Base-by-base conservation (phyloP, 1,140 invertebrate genomes). In the Psilanteris sp. region DNA sequence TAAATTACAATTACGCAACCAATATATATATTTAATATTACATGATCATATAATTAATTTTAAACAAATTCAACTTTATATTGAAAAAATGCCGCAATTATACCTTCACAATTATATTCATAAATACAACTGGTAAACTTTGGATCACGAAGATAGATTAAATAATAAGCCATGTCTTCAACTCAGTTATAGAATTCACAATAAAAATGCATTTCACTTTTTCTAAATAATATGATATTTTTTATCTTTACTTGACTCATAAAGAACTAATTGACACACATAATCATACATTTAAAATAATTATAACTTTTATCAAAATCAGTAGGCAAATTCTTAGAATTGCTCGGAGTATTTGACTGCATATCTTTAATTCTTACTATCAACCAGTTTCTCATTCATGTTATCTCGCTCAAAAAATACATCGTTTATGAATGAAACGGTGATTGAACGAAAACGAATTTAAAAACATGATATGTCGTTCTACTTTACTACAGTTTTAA, bases 371-470 rank as follows among this genome's bases (percentile, higher is more conserved):
- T 43, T 26, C 9, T 36, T 54, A 24, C 27, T 29, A 3, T 54
- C 11, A 11, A 1, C 43, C 24, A 37, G 3, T 39, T 8, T 32
- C n/a, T 15, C 27, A 5, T 11, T 24, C 41, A 39, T 31, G 34
- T 10, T 44, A 10, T 59, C 20, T 44, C 43, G 34, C 18, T 59
- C 34, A 26, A 57, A 73, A 73, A 66, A 73, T 59, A 32, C 36
- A 55, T 48, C 41, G 16, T 55, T 67, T 31, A 46, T 43, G 26
- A 75, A 67, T 54, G 36, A 61, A 54, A 54, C 29, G 44, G 44
- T 39, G 34, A 55, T 34, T 29, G 41, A 75, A 75, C 61, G 71
- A 75, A 75, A 74, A 74, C 54, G 70, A 66, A 74, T 74, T 61
- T 43, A 66, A 73, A 29, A 41, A 24, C 34, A 11, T 20, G 9